Evolutionary conservation across 2,888 invertebrate genomes (phyloP), one percentile per base, ranked within the genome.

Genomic region (Acronicta aceris): DNA sequence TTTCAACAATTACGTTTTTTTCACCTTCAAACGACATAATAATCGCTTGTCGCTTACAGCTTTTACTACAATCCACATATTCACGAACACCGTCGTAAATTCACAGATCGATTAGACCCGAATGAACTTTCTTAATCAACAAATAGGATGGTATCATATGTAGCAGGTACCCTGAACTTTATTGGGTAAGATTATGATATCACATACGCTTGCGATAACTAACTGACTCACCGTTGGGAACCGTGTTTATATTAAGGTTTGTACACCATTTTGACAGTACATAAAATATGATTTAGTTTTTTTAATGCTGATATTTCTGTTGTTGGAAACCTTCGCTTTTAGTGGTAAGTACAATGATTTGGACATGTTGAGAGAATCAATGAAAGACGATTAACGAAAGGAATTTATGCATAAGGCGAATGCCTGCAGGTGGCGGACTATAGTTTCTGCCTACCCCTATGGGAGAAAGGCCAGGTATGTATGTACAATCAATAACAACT

Each of bases 91-190:
- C 15, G 74, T 81, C 21, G 21, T 77, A 80, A 79, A 78, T 73
- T 56, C 47, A n/a, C 52, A 38, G 54, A 77, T 70, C 79, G 72
- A 74, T 64, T 71, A 69, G 59, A 60, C 59, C 65, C 63, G 57
- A 58, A n/a, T 51, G 53, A 81, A 82, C 70, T 83, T 82, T 77
- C 72, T 57, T 78, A 80, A 83, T 82, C 81, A 78, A 71, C 74
- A 78, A 79, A 81, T 77, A 78, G 74, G 76, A 77, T 74, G 65
- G 67, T 72, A 59, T 71, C 74, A 56, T 68, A 77, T 74, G 65
- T 78, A 74, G 36, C 15, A 48, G 58, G 46, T 54, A 63, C 42
- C 40, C 58, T 51, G 38, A 51, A 54, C 45, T 56, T 43, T 58
- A 60, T 49, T 13, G 47, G 43, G 21, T 47, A 33, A 58, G 57